phyloP scores from a whole-genome alignment of 92 coral and sea anemone genomes.

The Metridium senile region DNA sequence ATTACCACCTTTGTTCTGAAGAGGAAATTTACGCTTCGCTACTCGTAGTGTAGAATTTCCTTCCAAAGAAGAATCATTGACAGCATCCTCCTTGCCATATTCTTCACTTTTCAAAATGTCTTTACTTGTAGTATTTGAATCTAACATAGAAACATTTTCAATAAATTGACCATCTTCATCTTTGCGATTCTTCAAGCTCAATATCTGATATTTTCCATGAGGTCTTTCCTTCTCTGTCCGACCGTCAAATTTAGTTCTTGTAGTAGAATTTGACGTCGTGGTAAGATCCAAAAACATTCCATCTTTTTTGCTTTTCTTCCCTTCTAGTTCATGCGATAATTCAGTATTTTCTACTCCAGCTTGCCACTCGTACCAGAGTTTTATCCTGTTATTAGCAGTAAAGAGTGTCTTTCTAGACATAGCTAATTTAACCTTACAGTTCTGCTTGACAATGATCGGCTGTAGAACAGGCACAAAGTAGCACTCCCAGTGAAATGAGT shows the following conservation, averaged over 20 bases:
- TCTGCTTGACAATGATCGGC: constrained; percentile 19
- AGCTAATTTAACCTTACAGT: neutral
- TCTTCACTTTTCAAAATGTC: too few species aligned
- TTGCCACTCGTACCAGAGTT: constrained; percentile 46
- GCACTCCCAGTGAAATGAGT: constrained; percentile 60
- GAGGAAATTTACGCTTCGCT: neutral
- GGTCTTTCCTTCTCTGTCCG: too few species aligned
- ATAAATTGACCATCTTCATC: too few species aligned
- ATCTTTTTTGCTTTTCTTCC: neutral
- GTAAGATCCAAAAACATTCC: too few species aligned
- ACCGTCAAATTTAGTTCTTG: too few species aligned
- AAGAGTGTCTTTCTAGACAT: constrained; percentile 7
- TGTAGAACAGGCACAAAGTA: constrained; percentile 46
- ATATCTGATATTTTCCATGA: too few species aligned
- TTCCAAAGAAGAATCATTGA: neutral
- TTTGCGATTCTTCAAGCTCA: too few species aligned
- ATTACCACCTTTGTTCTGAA: constrained; percentile 7
- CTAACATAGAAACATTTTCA: too few species aligned
- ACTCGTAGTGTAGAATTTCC: neutral
- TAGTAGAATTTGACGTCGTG: too few species aligned
- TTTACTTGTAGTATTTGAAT: too few species aligned
- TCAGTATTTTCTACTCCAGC: neutral
- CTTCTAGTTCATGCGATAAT: neutral
- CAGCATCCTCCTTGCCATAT: too few species aligned
- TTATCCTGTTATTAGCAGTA: neutral